Conservation (phyloP, 2,888 invertebrate species). For the Lomographa bimaculata region DNA sequence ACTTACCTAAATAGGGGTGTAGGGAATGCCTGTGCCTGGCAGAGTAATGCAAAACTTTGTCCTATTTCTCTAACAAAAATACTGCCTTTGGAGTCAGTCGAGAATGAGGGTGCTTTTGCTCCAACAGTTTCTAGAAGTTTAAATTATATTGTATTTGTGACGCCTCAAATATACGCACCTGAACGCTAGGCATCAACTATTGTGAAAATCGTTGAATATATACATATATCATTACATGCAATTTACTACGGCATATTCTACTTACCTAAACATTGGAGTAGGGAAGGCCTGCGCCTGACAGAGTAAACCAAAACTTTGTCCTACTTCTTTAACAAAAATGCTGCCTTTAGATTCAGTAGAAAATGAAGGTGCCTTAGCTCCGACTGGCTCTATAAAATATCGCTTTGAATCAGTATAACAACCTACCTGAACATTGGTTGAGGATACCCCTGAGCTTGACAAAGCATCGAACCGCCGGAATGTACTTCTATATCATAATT, state of each 20-base stretch:
- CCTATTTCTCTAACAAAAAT: constrained; percentile 83
- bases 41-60: constrained; percentile 85
- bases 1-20: constrained; percentile 66
- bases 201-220: no score
- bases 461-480: constrained; percentile 76
- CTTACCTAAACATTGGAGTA: constrained; percentile 66
- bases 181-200: no score
- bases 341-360: constrained; percentile 85
- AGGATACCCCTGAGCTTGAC: constrained; percentile 84
- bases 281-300: constrained; percentile 86
- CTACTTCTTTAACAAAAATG: constrained; percentile 83
- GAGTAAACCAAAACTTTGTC: constrained; percentile 84
- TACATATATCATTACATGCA: no score
- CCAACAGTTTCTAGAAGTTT: constrained; percentile 82
- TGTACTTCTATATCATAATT: constrained; percentile 67
- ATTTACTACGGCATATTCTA: no score
- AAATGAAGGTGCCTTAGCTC: constrained; percentile 85
- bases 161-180: no score
- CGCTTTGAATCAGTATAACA: constrained; percentile 25
- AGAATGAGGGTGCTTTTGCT: constrained; percentile 85
- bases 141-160: no score
- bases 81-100: constrained; percentile 85
- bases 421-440: constrained; percentile 87
- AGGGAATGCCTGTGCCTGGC: constrained; percentile 86
- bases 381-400: constrained; percentile 81